Base-by-base conservation (phyloP, 1,140 invertebrate genomes). In the Diachasma alloeum region DNA sequence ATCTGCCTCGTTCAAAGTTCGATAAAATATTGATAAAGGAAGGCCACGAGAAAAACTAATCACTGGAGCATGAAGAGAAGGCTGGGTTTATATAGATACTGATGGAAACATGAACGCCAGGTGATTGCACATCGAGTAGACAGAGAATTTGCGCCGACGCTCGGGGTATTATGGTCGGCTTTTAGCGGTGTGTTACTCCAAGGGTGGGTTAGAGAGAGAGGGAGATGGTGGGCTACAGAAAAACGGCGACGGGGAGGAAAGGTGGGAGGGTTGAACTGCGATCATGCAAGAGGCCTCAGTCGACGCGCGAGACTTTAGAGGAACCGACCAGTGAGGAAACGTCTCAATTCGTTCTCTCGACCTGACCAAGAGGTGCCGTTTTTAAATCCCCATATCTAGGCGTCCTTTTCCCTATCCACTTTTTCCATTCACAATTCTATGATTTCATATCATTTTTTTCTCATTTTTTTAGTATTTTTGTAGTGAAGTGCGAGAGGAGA, bases 291-390 rank as follows among this genome's bases (percentile, higher is more conserved):
- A 79, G 82, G 77, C 75, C 78, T 83, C 84, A 85, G 84, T 85
- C 81, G 83, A 82, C 79, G 83, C 82, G 84, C 84, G 82, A 73
- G 78, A 66, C 74, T 74, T 74, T 69, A 31, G 48, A 79, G 68
- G 19, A 26, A 24, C 70, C 67, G 66, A 72, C 68, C 48, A 22
- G 66, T 75, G n/a, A 13, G 17, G n/a, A 31, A 59, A 19, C n/a
- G 53, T 26, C 24, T 68, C 76, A 26, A 36, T 31, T 71, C 13
- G 72, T n/a, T 69, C 46, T 36, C 17, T 0, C 42, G 22, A 9
- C 8, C 0, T 24, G 0, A 26, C 59, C 59, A 63, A 63, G 59
- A 63, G 59, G 59, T 63, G 59, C 11, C 3, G 6, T 24, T 63
- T 26, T 63, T 13, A 63, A 15, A 63, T 4, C 26, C 22, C 31